Percentiles rank a stretch among this genome's conserved stretches.
Conservation (phyloP, 2,888 invertebrate genomes). For the Lithophane semibrunnea region DNA sequence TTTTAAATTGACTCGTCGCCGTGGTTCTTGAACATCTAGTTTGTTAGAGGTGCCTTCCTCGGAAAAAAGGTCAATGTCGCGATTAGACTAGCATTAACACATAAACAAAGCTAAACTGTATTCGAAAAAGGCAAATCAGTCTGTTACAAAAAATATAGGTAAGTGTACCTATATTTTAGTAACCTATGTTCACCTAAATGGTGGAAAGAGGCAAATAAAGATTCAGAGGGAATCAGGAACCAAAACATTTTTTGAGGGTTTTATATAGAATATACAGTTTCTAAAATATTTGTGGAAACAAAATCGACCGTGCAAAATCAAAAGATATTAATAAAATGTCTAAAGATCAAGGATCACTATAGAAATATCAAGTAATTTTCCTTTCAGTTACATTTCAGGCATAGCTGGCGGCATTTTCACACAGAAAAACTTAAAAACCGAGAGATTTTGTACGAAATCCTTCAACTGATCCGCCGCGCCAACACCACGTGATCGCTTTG, state of each 20-base stretch:
- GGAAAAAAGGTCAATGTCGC: background rate
- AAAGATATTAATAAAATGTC: background rate
- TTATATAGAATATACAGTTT: background rate
- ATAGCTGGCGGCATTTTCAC: too few species aligned
- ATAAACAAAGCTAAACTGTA: background rate
- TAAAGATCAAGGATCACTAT: background rate
- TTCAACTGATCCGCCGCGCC: constrained; percentile 10
- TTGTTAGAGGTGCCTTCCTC: background rate
- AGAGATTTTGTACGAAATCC: constrained; percentile 29
- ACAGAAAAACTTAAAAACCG: background rate
- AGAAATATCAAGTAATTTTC: background rate
- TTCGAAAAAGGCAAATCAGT: background rate
- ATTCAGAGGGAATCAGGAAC: background rate
- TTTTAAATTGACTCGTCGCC: background rate
- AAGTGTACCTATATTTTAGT: too few species aligned
- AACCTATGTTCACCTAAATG: too few species aligned
- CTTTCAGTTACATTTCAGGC: background rate
- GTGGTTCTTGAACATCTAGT: background rate
- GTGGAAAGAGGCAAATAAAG: background rate
- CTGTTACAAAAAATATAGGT: background rate
- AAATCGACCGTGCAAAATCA: background rate
- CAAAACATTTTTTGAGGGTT: background rate
- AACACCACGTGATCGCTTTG: constrained; percentile 46
- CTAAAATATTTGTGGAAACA: background rate
- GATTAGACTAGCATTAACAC: background rate